These are phyloP conservation scores for Parnassius glacialis DNA, from an alignment of 2,888 invertebrate genomes.

Conservation along the genomic window DNA sequence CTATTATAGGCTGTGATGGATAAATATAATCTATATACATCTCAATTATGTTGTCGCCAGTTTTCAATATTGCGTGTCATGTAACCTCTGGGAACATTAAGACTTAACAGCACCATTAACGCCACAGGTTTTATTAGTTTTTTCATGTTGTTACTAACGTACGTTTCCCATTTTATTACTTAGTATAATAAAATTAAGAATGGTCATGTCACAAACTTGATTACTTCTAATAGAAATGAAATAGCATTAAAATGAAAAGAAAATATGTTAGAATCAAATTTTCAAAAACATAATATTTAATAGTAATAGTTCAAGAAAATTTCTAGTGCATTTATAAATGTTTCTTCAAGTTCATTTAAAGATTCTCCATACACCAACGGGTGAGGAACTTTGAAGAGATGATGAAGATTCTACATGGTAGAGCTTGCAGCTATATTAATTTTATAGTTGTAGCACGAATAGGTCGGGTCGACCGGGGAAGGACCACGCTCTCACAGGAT, in stretches of 20 bases:
- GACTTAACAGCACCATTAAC: slow-evolving; percentile 10
- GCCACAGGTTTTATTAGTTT: slow-evolving; percentile 17
- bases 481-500: no score
- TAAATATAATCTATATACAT: no score
- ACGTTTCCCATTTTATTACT: slow-evolving; percentile 11
- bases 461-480: no score
- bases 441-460: no score
- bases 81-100: slow-evolving; percentile 22
- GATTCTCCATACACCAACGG: no score
- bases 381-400: no score
- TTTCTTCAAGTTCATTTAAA: no score
- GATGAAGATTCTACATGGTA: no score
- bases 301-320: not conserved
- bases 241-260: not conserved
- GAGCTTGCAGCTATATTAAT: no score
- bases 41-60: no score
- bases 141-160: slow-evolving; percentile 5
- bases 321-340: no score
- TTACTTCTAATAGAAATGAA: not conserved
- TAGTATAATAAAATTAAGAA: slow-evolving; percentile 20
- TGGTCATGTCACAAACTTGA: slow-evolving; percentile 1
- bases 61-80: not conserved
- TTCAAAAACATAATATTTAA: not conserved
- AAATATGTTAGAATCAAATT: not conserved
- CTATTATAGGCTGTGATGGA: no score